Evolutionary conservation across 2,797 vertebrate genomes (phyloP).

Genomic region (Falco rusticolus): DNA sequence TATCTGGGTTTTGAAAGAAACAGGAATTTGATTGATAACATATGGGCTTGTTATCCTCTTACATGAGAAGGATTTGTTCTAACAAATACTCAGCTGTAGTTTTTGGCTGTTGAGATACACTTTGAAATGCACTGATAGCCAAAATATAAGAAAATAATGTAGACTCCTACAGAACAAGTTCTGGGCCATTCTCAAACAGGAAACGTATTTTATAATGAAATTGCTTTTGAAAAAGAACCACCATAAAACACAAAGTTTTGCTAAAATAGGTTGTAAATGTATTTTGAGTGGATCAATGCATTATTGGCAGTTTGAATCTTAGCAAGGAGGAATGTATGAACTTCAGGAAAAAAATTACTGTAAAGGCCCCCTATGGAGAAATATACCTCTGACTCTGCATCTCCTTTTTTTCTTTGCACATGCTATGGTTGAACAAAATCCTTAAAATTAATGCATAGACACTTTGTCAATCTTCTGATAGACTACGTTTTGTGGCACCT

Average conservation of each 20-base stretch:
- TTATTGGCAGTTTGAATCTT: background rate
- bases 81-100: conserved; percentile 3
- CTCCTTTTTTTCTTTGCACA: background rate
- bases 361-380: background rate
- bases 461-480: background rate
- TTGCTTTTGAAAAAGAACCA: background rate
- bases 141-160: background rate
- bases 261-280: background rate
- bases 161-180: background rate
- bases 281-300: background rate
- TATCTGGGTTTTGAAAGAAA: background rate
- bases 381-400: background rate
- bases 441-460: background rate
- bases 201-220: background rate
- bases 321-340: background rate
- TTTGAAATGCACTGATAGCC: background rate
- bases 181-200: background rate
- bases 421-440: background rate
- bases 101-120: conserved; percentile 19
- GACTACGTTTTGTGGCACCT: background rate
- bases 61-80: conserved; percentile 22
- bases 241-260: background rate
- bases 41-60: background rate
- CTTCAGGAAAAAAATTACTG: background rate
- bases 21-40: background rate